These are phyloP conservation scores for Cosmia trapezina DNA, from an alignment of 2,888 invertebrate species.

Conservation along the genomic window DNA sequence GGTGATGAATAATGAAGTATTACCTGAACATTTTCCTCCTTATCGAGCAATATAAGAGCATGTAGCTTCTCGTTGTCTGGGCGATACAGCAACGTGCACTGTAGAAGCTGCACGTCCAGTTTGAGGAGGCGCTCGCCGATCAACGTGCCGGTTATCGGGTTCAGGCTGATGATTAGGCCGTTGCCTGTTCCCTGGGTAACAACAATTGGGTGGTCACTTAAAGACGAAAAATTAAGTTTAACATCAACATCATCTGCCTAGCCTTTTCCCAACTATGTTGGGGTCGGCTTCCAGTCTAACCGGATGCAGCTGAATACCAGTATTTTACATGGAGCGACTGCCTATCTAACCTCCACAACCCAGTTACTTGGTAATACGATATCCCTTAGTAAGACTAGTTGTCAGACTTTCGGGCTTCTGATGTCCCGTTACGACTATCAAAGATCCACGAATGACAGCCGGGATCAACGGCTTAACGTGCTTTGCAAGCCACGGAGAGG, in stretches of 20 bases:
- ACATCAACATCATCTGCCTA: neutral
- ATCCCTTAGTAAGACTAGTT: no score
- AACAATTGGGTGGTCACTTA: neutral
- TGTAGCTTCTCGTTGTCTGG: conserved; percentile 94
- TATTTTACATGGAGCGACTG: no score
- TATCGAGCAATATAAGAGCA: conserved; percentile 94
- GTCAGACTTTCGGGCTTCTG: no score
- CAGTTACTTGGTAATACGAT: no score
- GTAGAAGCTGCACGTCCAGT: conserved; percentile 93
- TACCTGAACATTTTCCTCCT: conserved; percentile 92
- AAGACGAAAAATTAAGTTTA: neutral
- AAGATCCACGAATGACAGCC: no score
- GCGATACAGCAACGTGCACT: conserved; percentile 93
- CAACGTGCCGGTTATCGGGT: conserved; percentile 96
- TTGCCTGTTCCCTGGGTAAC: conserved; percentile 90
- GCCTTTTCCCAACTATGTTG: no score
- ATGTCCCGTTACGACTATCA: no score
- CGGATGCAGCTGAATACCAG: no score
- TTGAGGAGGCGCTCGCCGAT: conserved; percentile 88
- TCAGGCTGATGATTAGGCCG: conserved; percentile 94
- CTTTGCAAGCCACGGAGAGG: no score
- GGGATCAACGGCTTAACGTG: no score
- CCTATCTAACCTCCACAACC: no score
- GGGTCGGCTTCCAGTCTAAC: no score
- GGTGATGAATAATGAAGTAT: neutral